Evolutionary conservation across 2,113 vertebrate genomes (phyloP).

Genomic region (Sciurus niger): DNA sequence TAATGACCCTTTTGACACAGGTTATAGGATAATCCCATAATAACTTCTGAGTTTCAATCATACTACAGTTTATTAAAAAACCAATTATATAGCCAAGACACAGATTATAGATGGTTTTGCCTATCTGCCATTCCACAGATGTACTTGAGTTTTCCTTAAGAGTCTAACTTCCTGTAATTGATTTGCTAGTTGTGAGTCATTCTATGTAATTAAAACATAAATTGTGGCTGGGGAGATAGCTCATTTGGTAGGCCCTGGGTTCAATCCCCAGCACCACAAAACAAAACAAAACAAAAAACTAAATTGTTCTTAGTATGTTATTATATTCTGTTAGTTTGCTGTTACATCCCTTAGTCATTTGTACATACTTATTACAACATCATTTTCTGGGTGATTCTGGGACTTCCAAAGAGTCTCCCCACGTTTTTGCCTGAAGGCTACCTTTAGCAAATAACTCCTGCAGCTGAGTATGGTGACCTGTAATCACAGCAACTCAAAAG

Average conservation of each 20-base stretch:
- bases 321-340: neutral
- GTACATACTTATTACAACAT: neutral
- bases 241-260: no score
- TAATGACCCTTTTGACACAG: neutral
- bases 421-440: neutral
- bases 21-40: neutral
- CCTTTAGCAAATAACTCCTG: neutral
- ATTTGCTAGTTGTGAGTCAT: neutral
- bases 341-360: neutral
- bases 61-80: neutral
- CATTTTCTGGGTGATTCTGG: conserved; percentile 23
- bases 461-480: neutral
- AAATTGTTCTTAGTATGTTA: neutral
- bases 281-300: neutral
- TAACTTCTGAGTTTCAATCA: neutral
- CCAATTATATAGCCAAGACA: neutral
- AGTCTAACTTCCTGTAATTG: neutral
- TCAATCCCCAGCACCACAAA: no score
- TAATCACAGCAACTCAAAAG: neutral
- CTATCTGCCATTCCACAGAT: neutral
- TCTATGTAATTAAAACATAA: neutral
- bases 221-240: neutral
- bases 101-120: neutral
- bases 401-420: neutral
- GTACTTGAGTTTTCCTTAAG: neutral